Evolutionary conservation across 2,888 invertebrate species (phyloP), one percentile per base, ranked within the genome.

Genomic region (Heliconius cydno): DNA sequence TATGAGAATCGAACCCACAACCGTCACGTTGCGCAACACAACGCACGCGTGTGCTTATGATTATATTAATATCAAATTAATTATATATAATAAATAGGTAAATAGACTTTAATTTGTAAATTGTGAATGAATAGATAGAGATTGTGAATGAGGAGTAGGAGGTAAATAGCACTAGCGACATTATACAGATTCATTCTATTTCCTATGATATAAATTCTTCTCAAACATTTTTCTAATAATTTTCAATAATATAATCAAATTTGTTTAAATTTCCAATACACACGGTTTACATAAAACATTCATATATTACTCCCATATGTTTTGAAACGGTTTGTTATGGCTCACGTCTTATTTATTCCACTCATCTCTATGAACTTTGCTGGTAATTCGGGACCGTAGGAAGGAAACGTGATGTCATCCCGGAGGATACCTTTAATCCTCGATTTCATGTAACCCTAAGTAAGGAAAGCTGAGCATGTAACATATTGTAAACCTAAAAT

Each of bases 391-490:
- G 67, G 65, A 30, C 30, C 73, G 60, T 60, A 28, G 22, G 38
- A 28, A 57, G 73, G 73, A 68, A 72, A 63, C 57, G 57, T 38
- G 66, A 67, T 41, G 67, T 67, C 66, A 73, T 74, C 67, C 66
- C 66, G 28, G 38, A 57, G 52, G 66, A 67, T 52, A 66, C 34
- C 67, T 68, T 68, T 78, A 72, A 67, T 60, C 73, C 57, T 28
- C 67, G 25, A 68, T 74, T 41, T 52, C 73, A 28, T 67, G 52
- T 57, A 41, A 41, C 68, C 68, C n/a, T 70, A 41, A 70, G 68
- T 70, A 68, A 67, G 66, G 60, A 74, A 68, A 68, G 75, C 75
- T 41, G 65, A 41, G 3, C 41, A 41, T 73, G 38, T 46, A 70
- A 15, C n/a, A n/a, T 52, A 52, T 52, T 22, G 52, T 3, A 9